Evolutionary conservation across 2,113 vertebrate species (phyloP).

Genomic region (Carassius auratus): DNA sequence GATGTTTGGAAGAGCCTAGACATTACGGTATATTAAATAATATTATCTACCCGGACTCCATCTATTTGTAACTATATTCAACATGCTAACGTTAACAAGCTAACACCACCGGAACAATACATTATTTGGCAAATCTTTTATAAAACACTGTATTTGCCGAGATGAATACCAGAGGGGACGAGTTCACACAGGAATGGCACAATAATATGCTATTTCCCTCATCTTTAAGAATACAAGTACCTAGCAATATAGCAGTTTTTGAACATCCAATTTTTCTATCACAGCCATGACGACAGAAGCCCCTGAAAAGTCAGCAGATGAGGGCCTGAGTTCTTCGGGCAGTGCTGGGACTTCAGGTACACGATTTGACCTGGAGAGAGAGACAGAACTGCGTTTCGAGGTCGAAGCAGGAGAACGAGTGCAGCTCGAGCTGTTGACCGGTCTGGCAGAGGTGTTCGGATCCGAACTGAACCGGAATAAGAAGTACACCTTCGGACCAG

Average conservation of each 20-base stretch:
- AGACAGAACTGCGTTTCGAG: slow-evolving; percentile 96
- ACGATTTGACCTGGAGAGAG: slow-evolving; percentile 92
- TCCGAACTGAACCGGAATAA: slow-evolving; percentile 96
- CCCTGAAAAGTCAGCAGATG: slow-evolving; percentile 76
- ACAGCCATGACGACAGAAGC: slow-evolving; percentile 73
- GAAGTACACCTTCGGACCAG: slow-evolving; percentile 92
- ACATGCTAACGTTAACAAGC: background rate
- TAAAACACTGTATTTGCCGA: background rate
- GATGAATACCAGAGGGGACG: background rate
- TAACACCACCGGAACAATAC: background rate
- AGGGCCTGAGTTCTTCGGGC: slow-evolving; percentile 66
- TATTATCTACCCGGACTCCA: too few relatives aligned
- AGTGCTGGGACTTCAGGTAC: slow-evolving; percentile 67
- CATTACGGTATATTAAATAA: background rate
- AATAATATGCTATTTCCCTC: background rate
- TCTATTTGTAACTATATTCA: background rate
- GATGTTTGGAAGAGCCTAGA: background rate
- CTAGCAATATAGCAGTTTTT: background rate
- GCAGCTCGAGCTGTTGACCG: slow-evolving; percentile 88
- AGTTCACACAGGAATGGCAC: background rate
- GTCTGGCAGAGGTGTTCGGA: slow-evolving; percentile 94
- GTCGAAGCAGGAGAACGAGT: slow-evolving; percentile 89
- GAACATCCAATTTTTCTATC: background rate
- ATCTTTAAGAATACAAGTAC: background rate
- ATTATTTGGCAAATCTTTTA: background rate